Percentiles rank a stretch among this genome's conserved stretches.
Evolutionary conservation across 2,797 vertebrate species (phyloP).

Genomic region (Adrianichthys oophorus): DNA sequence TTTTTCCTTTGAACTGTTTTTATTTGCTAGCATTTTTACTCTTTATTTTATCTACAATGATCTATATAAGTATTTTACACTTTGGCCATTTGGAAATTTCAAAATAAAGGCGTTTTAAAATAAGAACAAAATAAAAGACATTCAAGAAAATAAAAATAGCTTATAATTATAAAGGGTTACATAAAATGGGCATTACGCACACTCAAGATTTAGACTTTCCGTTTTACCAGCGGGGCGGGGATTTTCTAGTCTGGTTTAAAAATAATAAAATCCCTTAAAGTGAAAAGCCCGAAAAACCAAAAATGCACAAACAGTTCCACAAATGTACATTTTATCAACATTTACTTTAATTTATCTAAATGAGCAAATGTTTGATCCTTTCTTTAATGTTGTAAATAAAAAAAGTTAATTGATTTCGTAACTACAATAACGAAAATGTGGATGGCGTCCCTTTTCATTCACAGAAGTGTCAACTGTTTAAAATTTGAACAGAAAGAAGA

Average conservation of each 20-base stretch:
- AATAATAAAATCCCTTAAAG: conserved; percentile 6
- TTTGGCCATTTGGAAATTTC: conserved; percentile 86
- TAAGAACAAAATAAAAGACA: conserved; percentile 60
- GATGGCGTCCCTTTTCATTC: too few relatives aligned
- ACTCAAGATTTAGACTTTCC: conserved; percentile 58
- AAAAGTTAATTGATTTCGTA: too few relatives aligned
- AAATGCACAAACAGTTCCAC: background rate
- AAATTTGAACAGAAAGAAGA: too few relatives aligned
- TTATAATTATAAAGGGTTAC: conserved; percentile 75
- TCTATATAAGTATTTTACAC: conserved; percentile 77
- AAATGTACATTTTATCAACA: background rate
- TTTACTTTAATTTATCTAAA: background rate
- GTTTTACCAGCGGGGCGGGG: conserved; percentile 51
- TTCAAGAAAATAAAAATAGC: conserved; percentile 73
- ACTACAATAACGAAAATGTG: too few relatives aligned
- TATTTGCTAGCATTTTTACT: conserved; percentile 60
- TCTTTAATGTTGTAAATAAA: background rate
- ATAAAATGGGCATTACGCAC: conserved; percentile 62
- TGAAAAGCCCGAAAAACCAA: background rate
- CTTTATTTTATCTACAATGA: conserved; percentile 79
- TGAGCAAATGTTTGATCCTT: background rate
- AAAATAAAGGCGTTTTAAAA: conserved; percentile 73
- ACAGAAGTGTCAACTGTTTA: too few relatives aligned
- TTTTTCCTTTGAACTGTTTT: conserved; percentile 40
- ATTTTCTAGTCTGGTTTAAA: conserved; percentile 28